Base-by-base conservation (phyloP, 2,888 invertebrate species). In the Lampropteryx suffumata region DNA sequence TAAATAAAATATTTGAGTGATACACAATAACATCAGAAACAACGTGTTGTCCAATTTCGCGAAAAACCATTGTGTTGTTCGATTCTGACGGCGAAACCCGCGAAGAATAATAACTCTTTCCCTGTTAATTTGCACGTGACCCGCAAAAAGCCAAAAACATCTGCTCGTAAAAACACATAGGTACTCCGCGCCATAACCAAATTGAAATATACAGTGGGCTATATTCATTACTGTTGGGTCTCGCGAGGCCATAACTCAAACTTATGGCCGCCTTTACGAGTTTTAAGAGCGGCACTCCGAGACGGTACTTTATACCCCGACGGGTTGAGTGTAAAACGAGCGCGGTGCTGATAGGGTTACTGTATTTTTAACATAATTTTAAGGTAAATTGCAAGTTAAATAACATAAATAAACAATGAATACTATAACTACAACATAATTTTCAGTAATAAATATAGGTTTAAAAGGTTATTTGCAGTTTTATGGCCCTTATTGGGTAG, bases 131-230 rank as follows among this genome's bases (percentile, higher is more conserved):
- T 54, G 55, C 54, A 42, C 40, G 46, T 54, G 48, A 57, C 55
- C 55, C 57, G 57, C 55, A 58, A 62, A 59, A 59, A 55, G 56
- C 51, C 64, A 59, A 65, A 73, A 69, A 73, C 61, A 64, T 65
- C 62, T 53, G 70, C 62, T 62, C 69, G 72, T 73, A 76, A 72
- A 71, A 75, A 75, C 74, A 66, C 78, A 73, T 72, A 65, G 58
- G 66, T 64, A 65, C 73, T 67, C 69, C 62, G 60, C 71, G 69
- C 68, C 64, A 66, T 52, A 47, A 54, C 75, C 73, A 86, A 87
- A 87, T 87, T 86, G 86, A 86, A 83, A 87, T 86, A 87, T 87
- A 87, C 84, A 76, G 82, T 60, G 70, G 65, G 75, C 81, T 79
- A 83, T 85, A 84, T 85, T 86, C 87, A 86, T 87, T 87, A 87